These are phyloP conservation scores for Erpornis zantholeuca DNA, from an alignment of 2,113 vertebrate genomes.

Conservation along the genomic window DNA sequence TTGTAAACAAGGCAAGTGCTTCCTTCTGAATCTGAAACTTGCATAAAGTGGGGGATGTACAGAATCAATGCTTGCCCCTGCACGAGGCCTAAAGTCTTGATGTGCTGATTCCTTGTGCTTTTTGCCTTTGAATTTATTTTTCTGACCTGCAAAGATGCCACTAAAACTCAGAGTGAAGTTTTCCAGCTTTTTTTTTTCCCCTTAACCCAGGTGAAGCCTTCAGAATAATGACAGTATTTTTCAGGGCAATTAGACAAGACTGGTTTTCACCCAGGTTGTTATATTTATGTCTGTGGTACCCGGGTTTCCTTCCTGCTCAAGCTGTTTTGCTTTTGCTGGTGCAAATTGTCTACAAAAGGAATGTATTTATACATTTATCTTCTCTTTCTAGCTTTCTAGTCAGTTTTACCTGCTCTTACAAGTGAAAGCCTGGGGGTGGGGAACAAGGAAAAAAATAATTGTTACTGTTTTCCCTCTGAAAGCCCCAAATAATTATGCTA, in stretches of 20 bases:
- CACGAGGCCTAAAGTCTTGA: background rate
- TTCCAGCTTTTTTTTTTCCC: background rate
- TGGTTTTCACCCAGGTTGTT: background rate
- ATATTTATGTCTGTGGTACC: background rate
- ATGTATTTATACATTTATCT: background rate
- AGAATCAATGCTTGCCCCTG: background rate
- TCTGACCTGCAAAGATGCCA: slow-evolving; percentile 1
- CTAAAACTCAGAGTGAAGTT: background rate
- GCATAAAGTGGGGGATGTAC: background rate
- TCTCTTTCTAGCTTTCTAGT: background rate
- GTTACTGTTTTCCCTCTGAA: background rate
- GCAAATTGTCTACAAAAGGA: background rate
- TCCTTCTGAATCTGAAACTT: slow-evolving; percentile 3
- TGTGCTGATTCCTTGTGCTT: background rate
- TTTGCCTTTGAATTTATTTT: slow-evolving; percentile 45
- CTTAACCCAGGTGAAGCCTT: background rate
- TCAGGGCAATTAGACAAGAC: background rate
- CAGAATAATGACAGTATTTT: background rate
- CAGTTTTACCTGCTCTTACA: background rate
- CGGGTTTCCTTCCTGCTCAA: background rate
- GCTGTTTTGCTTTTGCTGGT: background rate
- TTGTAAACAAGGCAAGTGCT: background rate
- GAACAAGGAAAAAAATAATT: background rate
- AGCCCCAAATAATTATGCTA: background rate
- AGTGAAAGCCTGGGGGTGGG: background rate